These are phyloP conservation scores for Xestia sexstrigata DNA, from an alignment of 2,888 invertebrate genomes.

Conservation along the genomic window DNA sequence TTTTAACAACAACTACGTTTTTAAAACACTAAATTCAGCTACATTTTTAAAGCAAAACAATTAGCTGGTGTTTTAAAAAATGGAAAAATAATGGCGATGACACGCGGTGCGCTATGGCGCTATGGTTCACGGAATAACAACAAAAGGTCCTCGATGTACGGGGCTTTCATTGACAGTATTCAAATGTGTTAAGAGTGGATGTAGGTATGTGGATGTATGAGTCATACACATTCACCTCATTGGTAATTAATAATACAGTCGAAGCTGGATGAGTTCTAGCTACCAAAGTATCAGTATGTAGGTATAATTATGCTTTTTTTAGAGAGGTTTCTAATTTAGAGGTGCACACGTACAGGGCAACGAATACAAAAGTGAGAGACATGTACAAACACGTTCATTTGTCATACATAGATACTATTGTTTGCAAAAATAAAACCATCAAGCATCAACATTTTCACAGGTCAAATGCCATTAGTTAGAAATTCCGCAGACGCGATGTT, in stretches of 20 bases:
- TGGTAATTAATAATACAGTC: neutral
- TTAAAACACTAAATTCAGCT: neutral
- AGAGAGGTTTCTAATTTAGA: neutral
- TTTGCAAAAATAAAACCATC: neutral
- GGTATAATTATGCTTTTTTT: too few species aligned
- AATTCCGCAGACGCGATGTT: neutral
- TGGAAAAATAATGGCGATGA: conserved; percentile 34
- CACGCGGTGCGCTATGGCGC: conserved; percentile 26
- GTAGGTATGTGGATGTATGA: conserved; percentile 10
- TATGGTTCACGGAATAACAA: conserved; percentile 56
- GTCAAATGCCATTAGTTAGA: neutral
- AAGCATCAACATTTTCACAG: neutral
- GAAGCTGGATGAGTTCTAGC: neutral
- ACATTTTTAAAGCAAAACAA: conserved; percentile 28
- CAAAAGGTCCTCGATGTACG: conserved; percentile 50
- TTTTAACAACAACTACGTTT: neutral
- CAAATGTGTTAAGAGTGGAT: conserved; percentile 37
- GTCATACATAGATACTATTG: too few species aligned
- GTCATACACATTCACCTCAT: conserved; percentile 1
- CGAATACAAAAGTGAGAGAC: neutral
- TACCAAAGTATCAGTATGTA: too few species aligned
- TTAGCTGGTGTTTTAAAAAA: conserved; percentile 20
- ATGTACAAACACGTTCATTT: neutral
- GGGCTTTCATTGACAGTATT: conserved; percentile 53
- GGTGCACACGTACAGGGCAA: neutral